Evolutionary conservation across 2,113 vertebrate genomes (phyloP).

Genomic region (Alosa alosa): DNA sequence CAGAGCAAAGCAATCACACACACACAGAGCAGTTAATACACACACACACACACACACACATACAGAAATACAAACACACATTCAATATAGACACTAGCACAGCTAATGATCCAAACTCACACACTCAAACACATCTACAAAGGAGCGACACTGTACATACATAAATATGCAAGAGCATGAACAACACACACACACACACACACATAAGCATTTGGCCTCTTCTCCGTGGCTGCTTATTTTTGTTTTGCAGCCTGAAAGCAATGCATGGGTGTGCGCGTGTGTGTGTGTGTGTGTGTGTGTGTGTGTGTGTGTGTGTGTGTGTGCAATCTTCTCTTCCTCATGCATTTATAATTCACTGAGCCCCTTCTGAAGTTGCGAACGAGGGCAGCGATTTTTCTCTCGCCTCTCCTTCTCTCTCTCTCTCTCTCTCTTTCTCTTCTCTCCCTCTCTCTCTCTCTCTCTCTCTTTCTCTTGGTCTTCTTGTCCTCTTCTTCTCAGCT

Average conservation of each 20-base stretch:
- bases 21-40: neutral
- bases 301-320: conserved; percentile 17
- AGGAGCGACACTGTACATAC: too few species aligned
- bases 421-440: neutral
- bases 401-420: conserved; percentile 15
- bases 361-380: conserved; percentile 60
- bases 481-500: conserved; percentile 26
- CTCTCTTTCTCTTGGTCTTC: neutral
- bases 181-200: neutral
- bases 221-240: conserved; percentile 25
- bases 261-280: conserved; percentile 41
- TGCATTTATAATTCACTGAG: conserved; percentile 57
- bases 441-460: neutral
- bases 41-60: neutral
- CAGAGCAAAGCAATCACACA: neutral
- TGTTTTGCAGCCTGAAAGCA: conserved; percentile 47
- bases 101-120: neutral
- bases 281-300: conserved; percentile 3
- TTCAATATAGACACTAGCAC: neutral
- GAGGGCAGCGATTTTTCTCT: conserved; percentile 52
- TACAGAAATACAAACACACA: too few species aligned
- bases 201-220: neutral
- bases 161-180: too few species aligned
- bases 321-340: conserved; percentile 60
- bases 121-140: too few species aligned